These are phyloP conservation scores for Lithobius niger DNA, from an alignment of 1,140 invertebrate genomes.

Conservation along the genomic window DNA sequence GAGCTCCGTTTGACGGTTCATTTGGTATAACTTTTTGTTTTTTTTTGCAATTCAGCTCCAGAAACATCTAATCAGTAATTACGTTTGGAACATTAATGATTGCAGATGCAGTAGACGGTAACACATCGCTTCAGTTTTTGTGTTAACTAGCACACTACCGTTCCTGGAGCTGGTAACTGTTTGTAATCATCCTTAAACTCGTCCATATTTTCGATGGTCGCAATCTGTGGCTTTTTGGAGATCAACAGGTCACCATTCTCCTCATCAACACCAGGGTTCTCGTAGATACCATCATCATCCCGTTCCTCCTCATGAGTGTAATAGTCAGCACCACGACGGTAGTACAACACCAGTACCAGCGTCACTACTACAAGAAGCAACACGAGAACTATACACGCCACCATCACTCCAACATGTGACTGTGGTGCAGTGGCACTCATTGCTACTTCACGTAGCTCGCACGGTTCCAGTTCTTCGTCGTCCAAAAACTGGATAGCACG, in stretches of 20 bases:
- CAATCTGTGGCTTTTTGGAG: not conserved
- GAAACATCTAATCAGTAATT: too few relatives aligned
- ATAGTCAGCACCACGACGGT: slow-evolving; percentile 49
- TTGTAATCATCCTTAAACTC: slow-evolving; percentile 5
- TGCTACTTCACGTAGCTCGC: slow-evolving; percentile 1
- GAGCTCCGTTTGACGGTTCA: too few relatives aligned
- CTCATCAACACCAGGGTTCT: slow-evolving; percentile 9
- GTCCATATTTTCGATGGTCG: slow-evolving; percentile 4
- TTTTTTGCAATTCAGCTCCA: too few relatives aligned
- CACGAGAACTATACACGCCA: slow-evolving; percentile 27
- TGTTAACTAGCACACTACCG: too few relatives aligned
- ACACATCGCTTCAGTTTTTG: too few relatives aligned
- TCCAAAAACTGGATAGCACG: slow-evolving; percentile 16
- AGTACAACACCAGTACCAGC: slow-evolving; percentile 31
- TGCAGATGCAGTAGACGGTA: too few relatives aligned
- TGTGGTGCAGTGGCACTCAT: slow-evolving; percentile 4
- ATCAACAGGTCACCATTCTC: slow-evolving; percentile 8
- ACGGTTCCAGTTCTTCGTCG: slow-evolving; percentile 5
- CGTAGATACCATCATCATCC: slow-evolving; percentile 13
- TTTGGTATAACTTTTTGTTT: too few relatives aligned
- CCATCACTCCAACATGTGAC: slow-evolving; percentile 26
- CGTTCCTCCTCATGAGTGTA: slow-evolving; percentile 56
- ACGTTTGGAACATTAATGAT: too few relatives aligned
- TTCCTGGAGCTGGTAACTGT: not conserved
- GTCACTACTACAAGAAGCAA: slow-evolving; percentile 26